Conservation (phyloP, 2,888 invertebrate genomes). For the Dastarcus helophoroides region DNA sequence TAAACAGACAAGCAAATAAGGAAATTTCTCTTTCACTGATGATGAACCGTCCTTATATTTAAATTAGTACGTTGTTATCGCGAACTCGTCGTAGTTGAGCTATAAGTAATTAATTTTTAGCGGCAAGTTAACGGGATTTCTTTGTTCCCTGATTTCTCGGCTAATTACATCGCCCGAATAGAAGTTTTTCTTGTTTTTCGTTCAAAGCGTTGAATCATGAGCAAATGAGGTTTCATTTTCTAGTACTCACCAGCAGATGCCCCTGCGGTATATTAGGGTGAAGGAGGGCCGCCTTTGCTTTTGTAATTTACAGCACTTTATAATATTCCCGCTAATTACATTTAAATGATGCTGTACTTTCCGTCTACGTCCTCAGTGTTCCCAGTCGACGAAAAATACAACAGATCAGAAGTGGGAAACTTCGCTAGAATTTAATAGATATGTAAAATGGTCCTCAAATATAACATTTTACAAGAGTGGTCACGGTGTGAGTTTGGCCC, state of each 20-base stretch:
- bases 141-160: slow-evolving; percentile 23
- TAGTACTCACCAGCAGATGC: slow-evolving; percentile 23
- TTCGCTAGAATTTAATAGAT: too few species aligned
- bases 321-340: slow-evolving; percentile 26
- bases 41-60: too few species aligned
- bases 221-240: slow-evolving; percentile 14
- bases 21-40: too few species aligned
- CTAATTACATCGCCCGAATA: slow-evolving; percentile 23
- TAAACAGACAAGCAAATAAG: too few species aligned
- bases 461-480: too few species aligned
- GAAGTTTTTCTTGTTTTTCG: slow-evolving; percentile 14
- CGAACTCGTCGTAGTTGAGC: slow-evolving; percentile 9
- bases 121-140: slow-evolving; percentile 22
- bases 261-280: slow-evolving; percentile 23
- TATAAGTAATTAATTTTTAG: slow-evolving; percentile 24
- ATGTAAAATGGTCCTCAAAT: too few species aligned
- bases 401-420: too few species aligned
- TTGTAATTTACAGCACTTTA: slow-evolving; percentile 28
- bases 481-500: too few species aligned
- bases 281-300: slow-evolving; percentile 21
- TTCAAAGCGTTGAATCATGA: slow-evolving; percentile 10
- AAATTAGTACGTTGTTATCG: too few species aligned
- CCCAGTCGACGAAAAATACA: too few species aligned
- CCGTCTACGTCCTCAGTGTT: too few species aligned
- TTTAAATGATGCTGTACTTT: slow-evolving; percentile 22